A percentile compares a stretch with the other conserved stretches of the same genome.
Evolutionary conservation across 2,888 invertebrate genomes (phyloP).

Genomic region (Nephrocerus scutellatus): DNA sequence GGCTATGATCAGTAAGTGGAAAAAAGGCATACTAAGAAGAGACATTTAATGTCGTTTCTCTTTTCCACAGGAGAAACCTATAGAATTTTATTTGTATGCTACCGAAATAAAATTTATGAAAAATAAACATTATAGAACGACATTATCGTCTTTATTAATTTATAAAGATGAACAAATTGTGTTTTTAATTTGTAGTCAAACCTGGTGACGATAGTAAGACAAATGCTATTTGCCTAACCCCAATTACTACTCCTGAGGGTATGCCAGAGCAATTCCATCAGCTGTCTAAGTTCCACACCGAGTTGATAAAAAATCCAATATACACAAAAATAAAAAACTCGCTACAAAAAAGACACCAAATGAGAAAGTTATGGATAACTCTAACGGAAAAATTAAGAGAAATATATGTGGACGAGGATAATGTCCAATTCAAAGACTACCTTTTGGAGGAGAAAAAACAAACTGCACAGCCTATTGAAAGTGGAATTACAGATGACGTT

Average conservation of each 20-base stretch:
- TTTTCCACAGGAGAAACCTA: no score
- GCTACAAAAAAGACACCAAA: conserved; percentile 7
- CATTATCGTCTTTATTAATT: conserved; percentile 8
- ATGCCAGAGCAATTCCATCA: conserved; percentile 6
- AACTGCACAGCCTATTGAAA: neutral
- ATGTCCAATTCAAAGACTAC: conserved; percentile 2
- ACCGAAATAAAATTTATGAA: neutral
- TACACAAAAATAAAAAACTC: conserved; percentile 10
- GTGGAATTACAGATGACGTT: neutral
- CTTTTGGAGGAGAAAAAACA: no score
- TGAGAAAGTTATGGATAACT: conserved; percentile 7
- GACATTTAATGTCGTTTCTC: no score
- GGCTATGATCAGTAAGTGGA: no score
- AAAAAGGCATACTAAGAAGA: no score
- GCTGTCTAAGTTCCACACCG: conserved; percentile 1
- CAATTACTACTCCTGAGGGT: conserved; percentile 7
- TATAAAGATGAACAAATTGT: conserved; percentile 6
- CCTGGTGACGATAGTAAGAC: conserved; percentile 5
- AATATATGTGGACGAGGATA: conserved; percentile 5
- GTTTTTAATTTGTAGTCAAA: conserved; percentile 8
- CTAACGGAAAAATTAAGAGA: conserved; percentile 5
- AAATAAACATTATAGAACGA: conserved; percentile 8
- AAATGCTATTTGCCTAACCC: conserved; percentile 7
- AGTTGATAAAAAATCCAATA: conserved; percentile 5
- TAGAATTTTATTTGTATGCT: neutral